Evolutionary conservation across 2,888 invertebrate genomes (phyloP).

Genomic region (Clostera curtula): DNA sequence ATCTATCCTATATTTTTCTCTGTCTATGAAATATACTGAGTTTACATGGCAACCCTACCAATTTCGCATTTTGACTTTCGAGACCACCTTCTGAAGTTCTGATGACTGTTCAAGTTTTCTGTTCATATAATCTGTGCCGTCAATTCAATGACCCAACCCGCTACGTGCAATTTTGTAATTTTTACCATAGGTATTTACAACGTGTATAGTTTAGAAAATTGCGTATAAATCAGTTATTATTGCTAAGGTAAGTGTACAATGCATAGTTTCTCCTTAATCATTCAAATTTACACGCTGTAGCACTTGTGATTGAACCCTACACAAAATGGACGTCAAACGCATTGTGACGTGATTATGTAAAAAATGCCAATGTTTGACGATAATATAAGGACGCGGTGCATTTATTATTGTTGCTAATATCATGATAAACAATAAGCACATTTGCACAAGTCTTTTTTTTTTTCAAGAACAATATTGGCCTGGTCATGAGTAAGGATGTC

Average conservation of each 20-base stretch:
- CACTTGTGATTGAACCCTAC: slow-evolving; percentile 31
- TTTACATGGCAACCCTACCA: too few species aligned
- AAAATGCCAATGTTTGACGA: slow-evolving; percentile 32
- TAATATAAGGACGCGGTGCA: slow-evolving; percentile 9
- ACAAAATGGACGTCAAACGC: slow-evolving; percentile 70
- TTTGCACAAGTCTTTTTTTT: too few species aligned
- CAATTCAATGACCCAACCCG: slow-evolving; percentile 58
- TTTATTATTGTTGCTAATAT: slow-evolving; percentile 2
- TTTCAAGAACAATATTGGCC: too few species aligned
- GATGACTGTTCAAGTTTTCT: too few species aligned
- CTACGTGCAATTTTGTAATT: slow-evolving; percentile 43
- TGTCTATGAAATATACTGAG: too few species aligned
- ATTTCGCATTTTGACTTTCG: too few species aligned
- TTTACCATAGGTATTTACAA: slow-evolving; percentile 28
- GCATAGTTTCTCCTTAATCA: slow-evolving; percentile 1
- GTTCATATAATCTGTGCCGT: too few species aligned
- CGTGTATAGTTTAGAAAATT: slow-evolving; percentile 20
- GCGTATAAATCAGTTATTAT: slow-evolving; percentile 21
- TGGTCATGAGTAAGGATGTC: too few species aligned
- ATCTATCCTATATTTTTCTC: too few species aligned
- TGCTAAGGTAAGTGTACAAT: slow-evolving; percentile 34
- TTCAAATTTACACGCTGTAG: slow-evolving; percentile 6
- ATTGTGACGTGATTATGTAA: slow-evolving; percentile 69
- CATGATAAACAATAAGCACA: too few species aligned
- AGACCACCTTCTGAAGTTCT: too few species aligned